Conservation (phyloP, 2,113 vertebrate genomes). For the Tonatia bakeri region DNA sequence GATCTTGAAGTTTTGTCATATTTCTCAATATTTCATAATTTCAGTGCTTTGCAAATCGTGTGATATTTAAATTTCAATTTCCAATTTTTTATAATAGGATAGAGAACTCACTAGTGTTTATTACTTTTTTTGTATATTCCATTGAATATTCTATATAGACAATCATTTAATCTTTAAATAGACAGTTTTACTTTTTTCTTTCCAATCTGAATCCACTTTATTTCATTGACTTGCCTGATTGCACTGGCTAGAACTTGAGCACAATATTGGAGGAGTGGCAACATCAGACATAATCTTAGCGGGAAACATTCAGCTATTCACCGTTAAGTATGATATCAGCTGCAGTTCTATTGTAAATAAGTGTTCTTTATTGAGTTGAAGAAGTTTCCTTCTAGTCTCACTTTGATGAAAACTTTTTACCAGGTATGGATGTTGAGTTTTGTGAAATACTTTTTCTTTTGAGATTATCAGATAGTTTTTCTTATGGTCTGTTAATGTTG, state of each 20-base stretch:
- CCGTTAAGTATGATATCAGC: neutral
- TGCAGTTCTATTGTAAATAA: neutral
- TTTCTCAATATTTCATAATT: neutral
- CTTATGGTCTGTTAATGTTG: slow-evolving; percentile 2
- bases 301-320: neutral
- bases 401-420: neutral
- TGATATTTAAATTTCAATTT: neutral
- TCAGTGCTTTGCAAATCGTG: neutral
- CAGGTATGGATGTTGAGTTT: neutral
- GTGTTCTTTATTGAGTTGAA: neutral
- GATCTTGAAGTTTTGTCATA: neutral
- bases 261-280: neutral
- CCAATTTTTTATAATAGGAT: neutral
- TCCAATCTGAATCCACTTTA: neutral
- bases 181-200: slow-evolving; percentile 1
- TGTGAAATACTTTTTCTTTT: slow-evolving; percentile 18
- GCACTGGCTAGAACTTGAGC: neutral
- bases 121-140: neutral
- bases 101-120: neutral
- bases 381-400: neutral
- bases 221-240: slow-evolving; percentile 14
- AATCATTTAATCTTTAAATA: neutral
- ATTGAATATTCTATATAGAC: neutral
- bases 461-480: neutral
- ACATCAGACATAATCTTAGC: neutral